Evolutionary conservation across 2,113 vertebrate species (phyloP), one percentile per base, ranked within the genome.

Genomic region (Peromyscus leucopus): DNA sequence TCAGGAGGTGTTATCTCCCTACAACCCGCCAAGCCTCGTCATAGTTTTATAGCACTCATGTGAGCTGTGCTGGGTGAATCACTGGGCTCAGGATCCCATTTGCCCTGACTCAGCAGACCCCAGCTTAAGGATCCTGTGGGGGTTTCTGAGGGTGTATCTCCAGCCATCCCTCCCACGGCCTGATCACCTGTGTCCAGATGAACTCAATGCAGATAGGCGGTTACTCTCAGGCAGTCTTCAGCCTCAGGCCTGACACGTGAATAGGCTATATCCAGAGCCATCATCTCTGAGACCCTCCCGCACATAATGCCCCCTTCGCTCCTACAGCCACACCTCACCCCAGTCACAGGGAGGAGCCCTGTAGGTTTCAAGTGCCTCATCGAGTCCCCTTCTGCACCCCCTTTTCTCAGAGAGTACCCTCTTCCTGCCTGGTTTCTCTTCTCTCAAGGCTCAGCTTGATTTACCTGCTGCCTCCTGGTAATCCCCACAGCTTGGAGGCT

Each of bases 1-100:
- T 2, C 1, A 7, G 16, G 72, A 11, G 12, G 1, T 0, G 2
- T 17, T 21, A 0, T 0, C 16, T 42, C n/a, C 3, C 0, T 3
- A 7, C 19, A 26, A 22, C 28, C 4, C 42, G 10, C n/a, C 0
- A 0, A 0, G 7, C 11, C 26, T 72, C 48, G 0, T 13, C 11
- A n/a, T 69, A 5, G 6, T 33, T 59, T 31, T 4, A 1, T 1
- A 1, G 5, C 51, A 0, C 76, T n/a, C 3, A 2, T 8, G 33
- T 10, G 36, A 22, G 48, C 36, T 26, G 1, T 0, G 12, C 63
- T 5, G 12, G 0, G 9, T 5, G 1, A n/a, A 88, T 51, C 4
- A 3, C 22, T 0, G 0, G 48, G 46, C 4, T 1, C 7, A 2
- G 28, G 42, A 22, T 11, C 3, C 13, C 0, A 11, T 39, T 3